Base-by-base conservation (phyloP, 1,140 invertebrate species). In the Drosophila navojoa region DNA sequence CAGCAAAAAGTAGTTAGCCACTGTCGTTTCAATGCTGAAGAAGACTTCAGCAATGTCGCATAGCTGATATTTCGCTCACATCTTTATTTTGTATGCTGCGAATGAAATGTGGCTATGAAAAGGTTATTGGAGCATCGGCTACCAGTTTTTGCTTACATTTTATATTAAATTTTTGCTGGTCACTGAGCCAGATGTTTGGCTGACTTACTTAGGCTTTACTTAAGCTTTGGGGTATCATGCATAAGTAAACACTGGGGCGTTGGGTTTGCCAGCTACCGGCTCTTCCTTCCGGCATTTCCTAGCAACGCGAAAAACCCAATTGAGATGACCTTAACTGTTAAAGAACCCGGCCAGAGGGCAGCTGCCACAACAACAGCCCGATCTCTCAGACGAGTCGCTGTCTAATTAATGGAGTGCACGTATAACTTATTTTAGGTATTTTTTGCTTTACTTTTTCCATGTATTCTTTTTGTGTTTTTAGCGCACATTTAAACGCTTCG, bases 281-380 rank as follows among this genome's bases (percentile, higher is more conserved):
- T 72, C 84, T 87, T 89, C 76, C 84, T 87, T 87, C 84, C 84
- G 84, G 84, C 84, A 77, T 89, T 77, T 74, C 62, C 73, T 70
- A 70, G 68, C 42, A 63, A 40, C 32, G 55, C 52, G 54, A 44
- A 53, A 45, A 54, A 22, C n/a, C 45, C 25, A 71, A 42, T 32
- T 45, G 42, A 47, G 76, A 76, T 79, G 82, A 77, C 82, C 81
- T 85, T 74, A 84, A 72, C 60, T 77, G 74, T 71, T 69, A 76
- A 69, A 70, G 62, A 77, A 77, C 69, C 66, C 76, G 69, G 59
- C 69, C 70, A 73, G 16, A 71, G 75, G 76, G 78, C 67, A 67
- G 35, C 71, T 62, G 71, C 57, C 64, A 52, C 64, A 52, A 47
- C 38, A 32, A 32, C 45, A 67, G 53, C 44, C 45, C 49, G 35